Percentiles rank a stretch among this genome's conserved stretches.
Conservation (phyloP, 2,113 vertebrate genomes). For the Laticauda colubrina region DNA sequence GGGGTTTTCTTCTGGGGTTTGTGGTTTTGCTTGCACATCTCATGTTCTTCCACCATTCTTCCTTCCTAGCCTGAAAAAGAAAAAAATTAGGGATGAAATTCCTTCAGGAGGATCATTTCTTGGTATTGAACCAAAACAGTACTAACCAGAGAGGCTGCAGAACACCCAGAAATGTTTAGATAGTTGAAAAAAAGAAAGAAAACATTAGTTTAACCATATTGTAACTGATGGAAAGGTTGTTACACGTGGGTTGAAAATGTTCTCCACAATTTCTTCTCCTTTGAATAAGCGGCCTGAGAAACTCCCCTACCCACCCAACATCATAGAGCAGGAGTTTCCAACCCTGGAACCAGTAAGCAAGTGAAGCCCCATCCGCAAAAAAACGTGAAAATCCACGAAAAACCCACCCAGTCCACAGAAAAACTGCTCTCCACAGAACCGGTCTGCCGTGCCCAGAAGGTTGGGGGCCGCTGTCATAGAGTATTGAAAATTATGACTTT, state of each 20-base stretch:
- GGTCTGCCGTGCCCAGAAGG: neutral
- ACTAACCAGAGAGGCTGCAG: neutral
- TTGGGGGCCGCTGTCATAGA: neutral
- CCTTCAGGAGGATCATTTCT: neutral
- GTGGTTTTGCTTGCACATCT: neutral
- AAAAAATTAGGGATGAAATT: neutral
- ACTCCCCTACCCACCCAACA: neutral
- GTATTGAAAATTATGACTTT: neutral
- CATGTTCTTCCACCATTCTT: neutral
- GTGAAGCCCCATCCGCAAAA: neutral
- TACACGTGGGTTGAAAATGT: neutral
- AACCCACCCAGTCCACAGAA: neutral
- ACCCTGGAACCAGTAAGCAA: neutral
- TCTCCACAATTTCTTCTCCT: neutral
- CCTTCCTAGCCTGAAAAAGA: neutral
- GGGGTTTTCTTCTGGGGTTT: neutral
- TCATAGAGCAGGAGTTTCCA: neutral
- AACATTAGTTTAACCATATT: neutral
- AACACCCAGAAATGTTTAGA: neutral
- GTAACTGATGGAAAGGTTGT: neutral
- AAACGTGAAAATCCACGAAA: neutral
- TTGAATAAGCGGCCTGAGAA: neutral
- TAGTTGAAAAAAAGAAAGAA: neutral
- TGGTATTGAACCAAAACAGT: neutral
- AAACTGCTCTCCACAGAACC: neutral